phyloP scores from a whole-genome alignment of 2,797 vertebrate species.

The Iguana delicatissima region DNA sequence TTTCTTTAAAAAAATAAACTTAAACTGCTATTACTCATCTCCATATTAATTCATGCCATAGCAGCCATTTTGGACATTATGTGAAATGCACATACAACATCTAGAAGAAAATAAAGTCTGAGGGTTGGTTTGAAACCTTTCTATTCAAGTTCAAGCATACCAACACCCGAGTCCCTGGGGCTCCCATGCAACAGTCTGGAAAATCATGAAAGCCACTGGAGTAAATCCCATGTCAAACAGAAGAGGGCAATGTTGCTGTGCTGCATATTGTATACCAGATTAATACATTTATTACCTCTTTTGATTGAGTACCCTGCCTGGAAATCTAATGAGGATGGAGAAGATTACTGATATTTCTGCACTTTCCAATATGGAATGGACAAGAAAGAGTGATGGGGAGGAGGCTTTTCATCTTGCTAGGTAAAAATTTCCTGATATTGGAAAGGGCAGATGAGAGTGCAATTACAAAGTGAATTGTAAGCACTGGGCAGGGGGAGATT shows the following conservation, averaged over 20 bases:
- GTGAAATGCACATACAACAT: neutral
- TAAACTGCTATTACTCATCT: neutral
- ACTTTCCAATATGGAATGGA: conserved; percentile 21
- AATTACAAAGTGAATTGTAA: neutral
- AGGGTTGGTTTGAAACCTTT: neutral
- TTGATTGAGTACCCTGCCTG: conserved; percentile 21
- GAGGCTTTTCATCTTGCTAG: neutral
- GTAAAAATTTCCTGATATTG: neutral
- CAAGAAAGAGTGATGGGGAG: neutral
- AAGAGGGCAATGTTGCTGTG: conserved; percentile 24
- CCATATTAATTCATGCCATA: neutral
- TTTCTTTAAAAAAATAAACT: neutral
- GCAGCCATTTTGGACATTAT: neutral
- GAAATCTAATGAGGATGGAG: neutral
- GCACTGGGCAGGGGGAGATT: neutral
- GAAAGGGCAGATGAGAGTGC: neutral
- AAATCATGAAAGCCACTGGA: neutral
- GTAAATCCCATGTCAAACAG: conserved; percentile 31
- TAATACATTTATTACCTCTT: conserved; percentile 21
- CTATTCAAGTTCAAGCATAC: neutral
- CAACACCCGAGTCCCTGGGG: neutral
- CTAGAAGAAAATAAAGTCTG: neutral
- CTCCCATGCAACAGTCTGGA: neutral
- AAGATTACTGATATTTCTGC: neutral
- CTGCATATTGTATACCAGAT: neutral